These are phyloP conservation scores for Melanerpes aurifrons DNA, from an alignment of 2,113 vertebrate genomes.

Conservation along the genomic window DNA sequence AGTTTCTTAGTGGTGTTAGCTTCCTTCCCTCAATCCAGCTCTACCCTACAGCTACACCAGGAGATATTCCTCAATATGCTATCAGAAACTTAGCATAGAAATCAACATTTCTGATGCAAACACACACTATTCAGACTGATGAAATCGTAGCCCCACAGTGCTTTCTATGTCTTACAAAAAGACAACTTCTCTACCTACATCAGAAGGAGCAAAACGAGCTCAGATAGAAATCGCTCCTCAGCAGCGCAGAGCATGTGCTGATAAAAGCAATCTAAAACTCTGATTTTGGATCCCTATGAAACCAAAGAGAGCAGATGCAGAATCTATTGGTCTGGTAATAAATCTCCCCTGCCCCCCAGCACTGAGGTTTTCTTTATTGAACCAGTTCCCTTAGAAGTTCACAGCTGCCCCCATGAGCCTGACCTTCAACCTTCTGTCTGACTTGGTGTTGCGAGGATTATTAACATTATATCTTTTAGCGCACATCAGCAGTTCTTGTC, in stretches of 20 bases:
- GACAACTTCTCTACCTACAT: background rate
- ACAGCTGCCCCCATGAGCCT: conserved; percentile 55
- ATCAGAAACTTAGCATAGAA: background rate
- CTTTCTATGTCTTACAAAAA: background rate
- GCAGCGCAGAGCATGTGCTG: background rate
- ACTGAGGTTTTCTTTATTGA: conserved; percentile 57
- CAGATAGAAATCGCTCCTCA: background rate
- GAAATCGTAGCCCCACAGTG: background rate
- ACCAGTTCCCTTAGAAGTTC: conserved; percentile 37
- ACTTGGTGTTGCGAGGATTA: conserved; percentile 37
- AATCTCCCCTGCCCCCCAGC: conserved; percentile 61
- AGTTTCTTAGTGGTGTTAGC: background rate
- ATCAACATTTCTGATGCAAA: background rate
- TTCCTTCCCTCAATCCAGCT: background rate
- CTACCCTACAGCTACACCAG: background rate
- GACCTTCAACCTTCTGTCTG: conserved; percentile 54
- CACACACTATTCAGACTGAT: background rate
- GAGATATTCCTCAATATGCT: background rate
- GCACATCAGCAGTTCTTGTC: conserved; percentile 27
- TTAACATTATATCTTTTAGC: conserved; percentile 37
- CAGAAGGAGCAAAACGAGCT: background rate
- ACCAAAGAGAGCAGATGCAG: conserved; percentile 69
- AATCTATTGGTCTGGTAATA: conserved; percentile 57
- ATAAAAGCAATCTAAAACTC: conserved; percentile 8
- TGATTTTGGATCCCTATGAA: conserved; percentile 61